Evolutionary conservation across 2,797 vertebrate species (phyloP).

Genomic region (Onychomys leucogaster): DNA sequence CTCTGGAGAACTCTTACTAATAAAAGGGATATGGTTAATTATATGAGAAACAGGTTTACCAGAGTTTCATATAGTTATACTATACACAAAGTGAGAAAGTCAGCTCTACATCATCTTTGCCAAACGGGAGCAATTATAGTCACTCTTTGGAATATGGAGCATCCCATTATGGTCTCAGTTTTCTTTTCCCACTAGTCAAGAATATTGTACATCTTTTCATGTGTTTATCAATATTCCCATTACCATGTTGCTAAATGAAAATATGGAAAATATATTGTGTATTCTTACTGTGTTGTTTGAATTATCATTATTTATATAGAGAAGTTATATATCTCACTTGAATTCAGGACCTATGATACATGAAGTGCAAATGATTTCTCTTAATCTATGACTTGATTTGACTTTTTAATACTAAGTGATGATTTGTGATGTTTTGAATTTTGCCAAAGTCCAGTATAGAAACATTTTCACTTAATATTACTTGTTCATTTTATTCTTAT

Average conservation of each 20-base stretch:
- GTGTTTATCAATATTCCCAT: neutral
- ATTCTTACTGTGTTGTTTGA: neutral
- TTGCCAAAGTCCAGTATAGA: neutral
- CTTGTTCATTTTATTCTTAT: neutral
- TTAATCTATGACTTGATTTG: neutral
- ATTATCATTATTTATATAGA: neutral
- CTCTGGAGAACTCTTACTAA: neutral
- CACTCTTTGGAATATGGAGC: neutral
- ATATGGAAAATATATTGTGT: neutral
- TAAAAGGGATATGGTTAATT: neutral
- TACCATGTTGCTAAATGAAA: neutral
- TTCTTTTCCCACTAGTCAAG: neutral
- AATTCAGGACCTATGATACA: neutral
- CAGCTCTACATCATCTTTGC: neutral
- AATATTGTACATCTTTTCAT: neutral
- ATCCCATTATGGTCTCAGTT: neutral
- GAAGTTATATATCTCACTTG: neutral
- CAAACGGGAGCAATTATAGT: neutral
- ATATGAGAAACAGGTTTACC: neutral
- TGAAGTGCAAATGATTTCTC: neutral
- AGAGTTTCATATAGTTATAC: neutral
- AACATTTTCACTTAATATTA: neutral
- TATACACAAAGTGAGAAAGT: neutral
- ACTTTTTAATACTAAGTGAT: neutral
- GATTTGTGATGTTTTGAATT: neutral